A percentile compares a stretch with the other conserved stretches of the same genome.
Evolutionary conservation across 2,797 vertebrate species (phyloP).

Genomic region (Phylloscopus collybita): DNA sequence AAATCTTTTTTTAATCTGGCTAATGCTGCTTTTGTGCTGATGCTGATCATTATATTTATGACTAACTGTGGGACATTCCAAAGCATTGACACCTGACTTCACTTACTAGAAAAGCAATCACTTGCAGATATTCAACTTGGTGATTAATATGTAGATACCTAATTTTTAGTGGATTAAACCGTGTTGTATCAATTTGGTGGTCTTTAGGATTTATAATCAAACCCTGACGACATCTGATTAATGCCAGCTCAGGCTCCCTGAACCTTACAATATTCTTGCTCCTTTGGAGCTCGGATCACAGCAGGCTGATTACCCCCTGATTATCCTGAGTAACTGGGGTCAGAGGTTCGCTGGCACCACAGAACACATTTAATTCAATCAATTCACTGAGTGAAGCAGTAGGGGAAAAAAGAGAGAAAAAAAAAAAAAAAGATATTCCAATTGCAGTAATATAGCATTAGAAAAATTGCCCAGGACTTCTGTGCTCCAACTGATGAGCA

Average conservation of each 20-base stretch:
- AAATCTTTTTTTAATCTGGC: slow-evolving; percentile 47
- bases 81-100: not conserved
- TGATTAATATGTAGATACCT: slow-evolving; percentile 26
- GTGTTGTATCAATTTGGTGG: not conserved
- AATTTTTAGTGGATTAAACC: slow-evolving; percentile 8
- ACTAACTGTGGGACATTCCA: not conserved
- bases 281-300: slow-evolving; percentile 30
- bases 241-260: slow-evolving; percentile 33
- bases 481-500: slow-evolving; percentile 7
- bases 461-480: slow-evolving; percentile 51
- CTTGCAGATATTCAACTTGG: not conserved
- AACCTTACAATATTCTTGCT: slow-evolving; percentile 39
- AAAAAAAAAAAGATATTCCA: not conserved
- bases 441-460: slow-evolving; percentile 17
- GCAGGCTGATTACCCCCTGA: slow-evolving; percentile 70
- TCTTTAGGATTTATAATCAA: slow-evolving; percentile 51
- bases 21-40: slow-evolving; percentile 38
- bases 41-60: slow-evolving; percentile 16
- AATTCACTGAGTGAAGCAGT: slow-evolving; percentile 80
- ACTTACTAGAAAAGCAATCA: slow-evolving; percentile 30
- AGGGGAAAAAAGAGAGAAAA: not conserved
- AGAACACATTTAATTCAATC: slow-evolving; percentile 83
- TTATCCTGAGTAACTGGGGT: slow-evolving; percentile 60
- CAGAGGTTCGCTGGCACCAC: slow-evolving; percentile 62
- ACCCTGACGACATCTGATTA: slow-evolving; percentile 50